Percentiles rank a stretch among this genome's conserved stretches.
These are phyloP conservation scores for Ypsolopha sequella DNA, from an alignment of 2,888 invertebrate species.

Conservation along the genomic window DNA sequence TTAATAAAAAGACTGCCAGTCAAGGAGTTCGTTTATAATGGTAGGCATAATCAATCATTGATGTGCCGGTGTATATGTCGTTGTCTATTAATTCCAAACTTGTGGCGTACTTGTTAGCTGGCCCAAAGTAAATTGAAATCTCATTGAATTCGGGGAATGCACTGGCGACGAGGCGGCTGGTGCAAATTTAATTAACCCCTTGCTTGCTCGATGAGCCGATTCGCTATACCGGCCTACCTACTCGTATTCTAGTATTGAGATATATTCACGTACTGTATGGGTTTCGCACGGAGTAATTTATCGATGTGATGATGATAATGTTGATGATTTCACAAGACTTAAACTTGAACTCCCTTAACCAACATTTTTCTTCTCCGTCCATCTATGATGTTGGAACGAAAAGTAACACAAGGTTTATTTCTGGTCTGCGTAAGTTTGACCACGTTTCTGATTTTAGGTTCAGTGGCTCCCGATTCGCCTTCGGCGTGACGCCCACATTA, in stretches of 20 bases:
- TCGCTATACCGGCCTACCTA: slow-evolving; percentile 12
- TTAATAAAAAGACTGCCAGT: too few relatives aligned
- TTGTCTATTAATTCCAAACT: slow-evolving; percentile 33
- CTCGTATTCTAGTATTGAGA: slow-evolving; percentile 17
- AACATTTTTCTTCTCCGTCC: too few relatives aligned
- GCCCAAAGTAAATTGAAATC: slow-evolving; percentile 68
- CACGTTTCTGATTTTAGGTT: too few relatives aligned
- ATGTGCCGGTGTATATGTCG: not conserved
- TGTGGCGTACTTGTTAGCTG: slow-evolving; percentile 31
- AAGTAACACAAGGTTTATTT: too few relatives aligned
- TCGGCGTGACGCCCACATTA: too few relatives aligned
- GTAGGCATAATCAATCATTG: too few relatives aligned
- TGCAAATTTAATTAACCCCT: slow-evolving; percentile 71
- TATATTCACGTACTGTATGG: slow-evolving; percentile 15
- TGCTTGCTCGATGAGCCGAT: slow-evolving; percentile 52
- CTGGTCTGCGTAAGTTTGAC: too few relatives aligned
- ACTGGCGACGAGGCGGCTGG: slow-evolving; percentile 57
- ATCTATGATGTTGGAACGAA: not conserved
- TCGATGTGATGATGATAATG: too few relatives aligned
- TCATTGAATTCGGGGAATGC: slow-evolving; percentile 68
- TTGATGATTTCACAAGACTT: too few relatives aligned
- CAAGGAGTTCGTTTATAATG: too few relatives aligned
- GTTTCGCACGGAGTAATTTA: slow-evolving; percentile 2
- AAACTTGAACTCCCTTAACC: too few relatives aligned
- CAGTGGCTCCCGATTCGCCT: too few relatives aligned